Evolutionary conservation across 2,113 vertebrate species (phyloP).

Genomic region (Hippotragus niger): DNA sequence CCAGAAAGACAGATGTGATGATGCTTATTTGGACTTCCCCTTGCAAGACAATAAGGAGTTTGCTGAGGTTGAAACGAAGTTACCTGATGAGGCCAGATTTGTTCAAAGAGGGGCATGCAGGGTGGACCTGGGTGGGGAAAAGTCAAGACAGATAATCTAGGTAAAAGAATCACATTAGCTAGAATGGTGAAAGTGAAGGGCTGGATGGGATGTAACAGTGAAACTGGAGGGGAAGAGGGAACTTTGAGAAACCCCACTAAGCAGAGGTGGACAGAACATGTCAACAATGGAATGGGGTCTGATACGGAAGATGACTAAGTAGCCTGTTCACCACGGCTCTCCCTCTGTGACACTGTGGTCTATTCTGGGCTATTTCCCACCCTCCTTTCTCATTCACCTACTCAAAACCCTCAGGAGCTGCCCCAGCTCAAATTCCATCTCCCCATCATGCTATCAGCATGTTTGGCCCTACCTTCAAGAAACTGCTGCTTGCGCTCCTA

Average conservation of each 20-base stretch:
- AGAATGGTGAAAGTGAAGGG: fast-evolving
- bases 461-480: neutral
- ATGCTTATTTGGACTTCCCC: neutral
- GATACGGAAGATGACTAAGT: neutral
- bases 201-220: fast-evolving
- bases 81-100: neutral
- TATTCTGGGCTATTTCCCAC: neutral
- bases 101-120: neutral
- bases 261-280: fast-evolving
- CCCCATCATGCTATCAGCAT: no score
- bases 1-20: neutral
- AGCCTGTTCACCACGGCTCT: neutral
- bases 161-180: neutral
- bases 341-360: neutral
- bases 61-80: neutral
- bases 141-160: neutral
- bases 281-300: fast-evolving
- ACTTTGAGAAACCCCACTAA: neutral
- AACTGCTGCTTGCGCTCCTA: neutral
- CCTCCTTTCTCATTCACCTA: no score
- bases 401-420: neutral
- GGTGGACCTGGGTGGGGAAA: neutral
- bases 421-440: neutral
- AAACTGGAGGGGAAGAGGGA: neutral
- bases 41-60: neutral